phyloP scores from a whole-genome alignment of 2,797 vertebrate species.

The Orientallactaga sibirica region DNA sequence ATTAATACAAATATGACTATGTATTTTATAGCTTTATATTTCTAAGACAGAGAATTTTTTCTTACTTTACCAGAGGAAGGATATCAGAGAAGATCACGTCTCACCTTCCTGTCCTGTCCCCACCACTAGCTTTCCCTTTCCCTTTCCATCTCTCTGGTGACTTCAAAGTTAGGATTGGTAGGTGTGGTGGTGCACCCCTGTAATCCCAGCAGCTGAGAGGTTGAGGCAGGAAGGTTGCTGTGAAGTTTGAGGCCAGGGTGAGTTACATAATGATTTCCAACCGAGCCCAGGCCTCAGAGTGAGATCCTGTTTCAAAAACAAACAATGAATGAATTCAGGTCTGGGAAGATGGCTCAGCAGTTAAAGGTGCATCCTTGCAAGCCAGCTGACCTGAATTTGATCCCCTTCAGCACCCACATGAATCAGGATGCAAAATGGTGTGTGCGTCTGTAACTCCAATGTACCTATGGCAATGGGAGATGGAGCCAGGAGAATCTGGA shows the following conservation, averaged over 20 bases:
- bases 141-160: slow-evolving; percentile 15
- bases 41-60: slow-evolving; percentile 1
- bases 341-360: too few species aligned
- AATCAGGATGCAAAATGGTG: too few species aligned
- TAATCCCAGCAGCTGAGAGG: not conserved
- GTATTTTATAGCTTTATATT: slow-evolving; percentile 24
- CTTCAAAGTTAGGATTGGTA: not conserved
- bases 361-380: too few species aligned
- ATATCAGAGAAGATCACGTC: not conserved
- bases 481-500: too few species aligned
- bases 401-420: too few species aligned
- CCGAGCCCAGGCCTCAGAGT: not conserved
- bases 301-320: not conserved
- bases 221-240: not conserved
- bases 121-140: not conserved
- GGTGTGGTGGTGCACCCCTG: too few species aligned
- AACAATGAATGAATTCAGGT: too few species aligned
- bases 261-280: not conserved
- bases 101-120: not conserved
- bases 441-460: too few species aligned
- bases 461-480: too few species aligned
- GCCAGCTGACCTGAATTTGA: too few species aligned
- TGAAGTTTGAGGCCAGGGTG: not conserved
- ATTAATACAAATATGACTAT: not conserved
- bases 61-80: slow-evolving; percentile 2